Evolutionary conservation across 2,888 invertebrate species (phyloP).

Genomic region (Noctua janthina): DNA sequence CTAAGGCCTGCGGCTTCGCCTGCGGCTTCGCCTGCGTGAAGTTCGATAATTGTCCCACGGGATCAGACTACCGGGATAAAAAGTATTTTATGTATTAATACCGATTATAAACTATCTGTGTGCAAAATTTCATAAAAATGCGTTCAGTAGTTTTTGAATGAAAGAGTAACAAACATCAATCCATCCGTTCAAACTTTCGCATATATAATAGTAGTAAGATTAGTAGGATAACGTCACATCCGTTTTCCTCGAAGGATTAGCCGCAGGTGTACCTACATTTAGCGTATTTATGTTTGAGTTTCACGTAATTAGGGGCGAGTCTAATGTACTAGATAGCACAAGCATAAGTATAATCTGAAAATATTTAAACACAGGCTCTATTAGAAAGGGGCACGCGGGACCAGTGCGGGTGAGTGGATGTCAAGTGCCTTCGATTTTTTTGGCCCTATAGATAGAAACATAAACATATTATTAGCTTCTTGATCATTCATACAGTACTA

Average conservation of each 20-base stretch:
- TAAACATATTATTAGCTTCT: background rate
- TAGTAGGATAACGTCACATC: background rate
- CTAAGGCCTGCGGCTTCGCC: too few species aligned
- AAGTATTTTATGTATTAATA: too few species aligned
- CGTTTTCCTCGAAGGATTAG: background rate
- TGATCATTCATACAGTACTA: background rate
- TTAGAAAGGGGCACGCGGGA: background rate
- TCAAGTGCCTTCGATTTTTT: background rate
- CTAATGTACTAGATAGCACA: background rate
- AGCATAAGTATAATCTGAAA: background rate
- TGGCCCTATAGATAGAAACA: background rate
- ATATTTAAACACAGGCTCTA: background rate
- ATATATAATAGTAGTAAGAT: too few species aligned
- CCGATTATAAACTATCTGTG: too few species aligned
- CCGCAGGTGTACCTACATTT: background rate
- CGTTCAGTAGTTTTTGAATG: too few species aligned
- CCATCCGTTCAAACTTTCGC: too few species aligned
- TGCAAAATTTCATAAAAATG: too few species aligned
- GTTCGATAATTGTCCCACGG: too few species aligned
- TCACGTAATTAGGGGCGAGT: background rate
- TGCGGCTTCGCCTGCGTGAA: too few species aligned
- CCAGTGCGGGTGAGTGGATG: background rate
- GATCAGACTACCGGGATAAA: too few species aligned
- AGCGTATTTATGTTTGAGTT: too few species aligned
- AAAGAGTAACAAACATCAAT: too few species aligned